Percentiles rank a stretch among this genome's conserved stretches.
Conservation (phyloP, 2,797 vertebrate genomes). For the Champsocephalus esox region DNA sequence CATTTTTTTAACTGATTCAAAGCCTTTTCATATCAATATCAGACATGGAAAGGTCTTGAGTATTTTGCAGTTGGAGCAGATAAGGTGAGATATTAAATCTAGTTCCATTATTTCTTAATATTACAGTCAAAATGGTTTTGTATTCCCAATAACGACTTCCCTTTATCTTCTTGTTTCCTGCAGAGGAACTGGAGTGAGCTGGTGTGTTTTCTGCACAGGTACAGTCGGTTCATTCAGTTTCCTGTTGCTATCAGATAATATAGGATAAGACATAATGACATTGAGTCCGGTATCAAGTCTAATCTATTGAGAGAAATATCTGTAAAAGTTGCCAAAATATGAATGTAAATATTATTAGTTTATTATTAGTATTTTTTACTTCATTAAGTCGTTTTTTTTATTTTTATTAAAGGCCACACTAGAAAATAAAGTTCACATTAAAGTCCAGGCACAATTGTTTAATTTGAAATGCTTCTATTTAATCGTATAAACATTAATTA, state of each 20-base stretch:
- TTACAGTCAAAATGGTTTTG: not conserved
- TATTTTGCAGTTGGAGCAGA: not conserved
- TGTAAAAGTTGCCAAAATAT: too few species aligned
- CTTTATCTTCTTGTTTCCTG: slow-evolving; percentile 9
- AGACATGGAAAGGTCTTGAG: not conserved
- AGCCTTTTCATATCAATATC: not conserved
- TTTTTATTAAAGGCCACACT: too few species aligned
- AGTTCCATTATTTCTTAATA: not conserved
- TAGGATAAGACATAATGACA: too few species aligned
- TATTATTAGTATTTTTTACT: too few species aligned
- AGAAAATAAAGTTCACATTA: too few species aligned
- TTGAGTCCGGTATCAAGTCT: too few species aligned
- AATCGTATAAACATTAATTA: too few species aligned
- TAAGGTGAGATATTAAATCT: slow-evolving; percentile 39
- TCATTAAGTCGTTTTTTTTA: too few species aligned
- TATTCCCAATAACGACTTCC: not conserved
- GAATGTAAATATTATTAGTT: too few species aligned
- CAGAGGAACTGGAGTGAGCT: slow-evolving; percentile 15
- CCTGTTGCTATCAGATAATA: not conserved
- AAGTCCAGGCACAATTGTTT: too few species aligned
- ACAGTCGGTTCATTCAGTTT: not conserved
- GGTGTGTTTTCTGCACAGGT: slow-evolving; percentile 31
- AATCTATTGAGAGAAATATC: too few species aligned
- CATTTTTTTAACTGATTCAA: not conserved
- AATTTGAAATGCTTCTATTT: too few species aligned